Base-by-base conservation (phyloP, 2,888 invertebrate species). In the Mellilla xanthometata region DNA sequence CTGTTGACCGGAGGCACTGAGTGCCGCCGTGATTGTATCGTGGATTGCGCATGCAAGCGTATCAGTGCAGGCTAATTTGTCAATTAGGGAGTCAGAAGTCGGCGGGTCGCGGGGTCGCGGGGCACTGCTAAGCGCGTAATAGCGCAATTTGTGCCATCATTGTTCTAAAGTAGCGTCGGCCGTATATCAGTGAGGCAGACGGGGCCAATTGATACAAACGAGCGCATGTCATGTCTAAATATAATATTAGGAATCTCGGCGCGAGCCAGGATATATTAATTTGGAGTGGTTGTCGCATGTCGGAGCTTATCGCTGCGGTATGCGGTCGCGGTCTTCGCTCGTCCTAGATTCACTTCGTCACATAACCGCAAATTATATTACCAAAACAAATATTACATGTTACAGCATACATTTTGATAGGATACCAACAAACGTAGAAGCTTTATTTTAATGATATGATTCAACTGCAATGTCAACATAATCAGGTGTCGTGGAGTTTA, bases 231-330 rank as follows among this genome's bases (percentile, higher is more conserved):
- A 88, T 81, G 87, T 88, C 89, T 89, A 89, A 88, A 89, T 89
- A 89, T 89, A 89, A 89, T 89, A 89, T 89, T 89, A 88, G 87
- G 89, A 89, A 89, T 89, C 89, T 83, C 89, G 86, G 87, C 89
- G 87, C 85, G 83, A 79, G 89, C 89, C 89, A 89, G 89, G 89
- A 89, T 88, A 88, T 87, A 88, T 87, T 88, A 86, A 88, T 89
- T 85, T 87, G 84, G 75, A 86, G 80, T 81, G 78, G 70, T 79
- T 74, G 77, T 71, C 74, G 78, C 72, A 76, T 81, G 77, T 83
- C 73, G 70, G 73, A 70, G 74, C 68, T 64, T 60, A 73, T 68
- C 63, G 65, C 62, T 68, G 64, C 61, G 69, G 70, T 68, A 74
- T 69, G 71, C 58, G 53, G 63, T 59, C 62, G 59, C 40, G 36